phyloP scores from a whole-genome alignment of 2,888 invertebrate species.

The Xanthia icteritia region DNA sequence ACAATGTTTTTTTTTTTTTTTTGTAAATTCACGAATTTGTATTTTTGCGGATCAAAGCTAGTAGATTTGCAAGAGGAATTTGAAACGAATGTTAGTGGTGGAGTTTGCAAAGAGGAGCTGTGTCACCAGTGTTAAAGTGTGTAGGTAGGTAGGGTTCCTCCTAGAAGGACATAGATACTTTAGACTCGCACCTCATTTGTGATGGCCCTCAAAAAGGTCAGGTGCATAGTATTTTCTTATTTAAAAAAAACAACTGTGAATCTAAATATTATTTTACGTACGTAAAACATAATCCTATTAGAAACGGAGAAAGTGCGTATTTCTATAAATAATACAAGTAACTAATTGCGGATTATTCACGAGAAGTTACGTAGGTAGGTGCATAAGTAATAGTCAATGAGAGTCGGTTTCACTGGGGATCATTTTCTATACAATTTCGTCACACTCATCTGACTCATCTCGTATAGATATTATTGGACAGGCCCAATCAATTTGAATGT shows the following conservation, averaged over 20 bases:
- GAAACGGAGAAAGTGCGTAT: slow-evolving; percentile 25
- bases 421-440: slow-evolving; percentile 22
- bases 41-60: no score
- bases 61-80: no score
- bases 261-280: not conserved
- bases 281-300: slow-evolving; percentile 1
- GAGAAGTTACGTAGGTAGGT: not conserved
- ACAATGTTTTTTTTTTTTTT: no score
- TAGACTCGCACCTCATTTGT: not conserved
- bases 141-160: not conserved
- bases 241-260: not conserved
- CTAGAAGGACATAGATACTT: not conserved
- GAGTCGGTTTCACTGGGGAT: slow-evolving; percentile 38
- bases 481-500: slow-evolving; percentile 10
- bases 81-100: not conserved
- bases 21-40: no score
- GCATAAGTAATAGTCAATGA: slow-evolving; percentile 39
- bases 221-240: not conserved
- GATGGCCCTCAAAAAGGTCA: not conserved
- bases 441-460: slow-evolving; percentile 11
- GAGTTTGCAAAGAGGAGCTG: not conserved
- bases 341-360: slow-evolving; percentile 41
- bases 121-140: not conserved
- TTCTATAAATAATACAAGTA: slow-evolving; percentile 22
- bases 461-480: not conserved